Conservation (phyloP, 2,113 vertebrate genomes). For the Pampusana beccarii region DNA sequence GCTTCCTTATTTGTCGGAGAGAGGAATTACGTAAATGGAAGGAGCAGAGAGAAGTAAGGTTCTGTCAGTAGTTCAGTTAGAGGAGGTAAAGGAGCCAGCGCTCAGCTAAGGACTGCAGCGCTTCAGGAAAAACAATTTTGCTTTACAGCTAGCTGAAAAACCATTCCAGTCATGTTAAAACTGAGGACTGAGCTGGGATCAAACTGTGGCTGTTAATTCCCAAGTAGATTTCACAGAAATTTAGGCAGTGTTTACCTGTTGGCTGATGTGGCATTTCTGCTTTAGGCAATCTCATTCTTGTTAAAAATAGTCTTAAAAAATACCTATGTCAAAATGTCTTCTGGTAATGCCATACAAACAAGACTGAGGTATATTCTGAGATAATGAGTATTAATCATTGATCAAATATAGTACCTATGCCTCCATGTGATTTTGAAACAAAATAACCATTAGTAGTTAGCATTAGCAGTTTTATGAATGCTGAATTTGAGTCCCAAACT, state of each 20-base stretch:
- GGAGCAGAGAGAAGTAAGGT: not conserved
- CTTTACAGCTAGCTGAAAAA: conserved; percentile 2
- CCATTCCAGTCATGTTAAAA: not conserved
- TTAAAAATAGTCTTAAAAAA: not conserved
- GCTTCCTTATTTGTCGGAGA: not conserved
- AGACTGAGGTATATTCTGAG: not conserved
- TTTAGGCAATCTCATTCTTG: not conserved
- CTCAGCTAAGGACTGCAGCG: not conserved
- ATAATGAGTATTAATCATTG: not conserved
- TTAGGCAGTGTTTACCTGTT: not conserved
- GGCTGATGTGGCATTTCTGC: not conserved
- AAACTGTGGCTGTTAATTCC: not conserved
- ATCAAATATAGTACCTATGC: not conserved
- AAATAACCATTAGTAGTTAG: not conserved
- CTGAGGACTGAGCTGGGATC: not conserved
- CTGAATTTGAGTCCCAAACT: not conserved
- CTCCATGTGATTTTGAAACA: not conserved
- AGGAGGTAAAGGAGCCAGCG: not conserved
- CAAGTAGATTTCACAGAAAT: not conserved
- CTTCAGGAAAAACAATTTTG: not conserved
- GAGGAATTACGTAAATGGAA: not conserved
- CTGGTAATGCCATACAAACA: not conserved
- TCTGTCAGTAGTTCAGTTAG: not conserved
- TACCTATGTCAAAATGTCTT: not conserved
- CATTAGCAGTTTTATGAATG: not conserved